Conservation (phyloP, 2,113 vertebrate species). For the Dolichallabes microphthalmus region DNA sequence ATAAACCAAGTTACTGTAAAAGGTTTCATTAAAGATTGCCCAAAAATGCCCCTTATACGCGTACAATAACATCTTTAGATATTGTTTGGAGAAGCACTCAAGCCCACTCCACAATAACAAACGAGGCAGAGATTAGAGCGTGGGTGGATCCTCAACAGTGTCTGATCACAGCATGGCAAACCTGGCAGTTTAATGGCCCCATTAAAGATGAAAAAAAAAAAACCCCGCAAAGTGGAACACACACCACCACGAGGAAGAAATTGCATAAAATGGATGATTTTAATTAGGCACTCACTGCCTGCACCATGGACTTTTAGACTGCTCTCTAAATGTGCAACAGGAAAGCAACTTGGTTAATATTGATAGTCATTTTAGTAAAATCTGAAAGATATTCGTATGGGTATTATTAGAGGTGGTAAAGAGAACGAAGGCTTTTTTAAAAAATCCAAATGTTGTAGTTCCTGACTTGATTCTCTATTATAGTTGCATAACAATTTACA, state of each 20-base stretch:
- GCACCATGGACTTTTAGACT: neutral
- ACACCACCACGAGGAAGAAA: neutral
- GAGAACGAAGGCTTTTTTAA: neutral
- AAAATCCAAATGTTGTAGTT: neutral
- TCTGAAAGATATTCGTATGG: neutral
- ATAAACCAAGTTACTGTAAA: neutral
- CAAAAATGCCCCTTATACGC: neutral
- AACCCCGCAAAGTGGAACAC: neutral
- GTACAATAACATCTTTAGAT: neutral
- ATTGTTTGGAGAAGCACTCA: conserved; percentile 12
- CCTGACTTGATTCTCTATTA: neutral
- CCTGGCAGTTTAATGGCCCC: conserved; percentile 39
- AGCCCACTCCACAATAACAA: conserved; percentile 24
- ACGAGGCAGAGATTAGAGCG: conserved; percentile 17
- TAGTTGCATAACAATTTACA: neutral
- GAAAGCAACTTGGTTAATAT: neutral
- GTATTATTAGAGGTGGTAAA: neutral
- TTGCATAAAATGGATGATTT: neutral
- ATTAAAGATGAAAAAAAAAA: neutral
- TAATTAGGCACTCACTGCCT: neutral
- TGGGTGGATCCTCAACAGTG: conserved; percentile 17
- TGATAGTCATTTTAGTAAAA: neutral
- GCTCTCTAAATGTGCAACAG: neutral
- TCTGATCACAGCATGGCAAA: conserved; percentile 31
- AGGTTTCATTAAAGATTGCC: neutral